phyloP scores from a whole-genome alignment of 2,888 invertebrate genomes.

The Dolichomitus sp. region DNA sequence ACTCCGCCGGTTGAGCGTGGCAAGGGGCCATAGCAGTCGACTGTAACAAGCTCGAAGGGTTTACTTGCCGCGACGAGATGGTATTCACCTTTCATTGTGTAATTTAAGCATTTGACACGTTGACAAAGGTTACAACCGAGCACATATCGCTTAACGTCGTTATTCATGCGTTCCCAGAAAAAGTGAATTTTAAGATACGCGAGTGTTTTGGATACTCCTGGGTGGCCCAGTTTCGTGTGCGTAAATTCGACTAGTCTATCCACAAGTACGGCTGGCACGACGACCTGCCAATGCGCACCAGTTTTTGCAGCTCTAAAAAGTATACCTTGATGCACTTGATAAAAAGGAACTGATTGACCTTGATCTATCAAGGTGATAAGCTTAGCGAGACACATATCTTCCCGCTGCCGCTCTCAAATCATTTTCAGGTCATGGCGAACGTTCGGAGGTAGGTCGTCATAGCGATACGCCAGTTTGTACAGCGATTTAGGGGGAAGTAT shows the following conservation, averaged over 20 bases:
- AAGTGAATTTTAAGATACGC: slow-evolving; percentile 31
- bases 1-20: slow-evolving; percentile 22
- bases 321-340: too few species aligned
- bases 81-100: slow-evolving; percentile 41
- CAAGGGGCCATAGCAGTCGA: slow-evolving; percentile 50
- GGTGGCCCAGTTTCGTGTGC: slow-evolving; percentile 28
- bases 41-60: slow-evolving; percentile 33
- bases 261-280: neutral
- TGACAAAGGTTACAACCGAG: slow-evolving; percentile 47
- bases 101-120: slow-evolving; percentile 24
- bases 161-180: slow-evolving; percentile 26
- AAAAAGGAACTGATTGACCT: too few species aligned
- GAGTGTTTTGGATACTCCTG: slow-evolving; percentile 40
- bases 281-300: neutral
- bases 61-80: slow-evolving; percentile 11
- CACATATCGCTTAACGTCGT: slow-evolving; percentile 22
- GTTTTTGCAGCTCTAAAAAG: too few species aligned
- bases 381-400: too few species aligned
- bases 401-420: too few species aligned
- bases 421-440: too few species aligned
- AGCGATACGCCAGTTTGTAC: too few species aligned
- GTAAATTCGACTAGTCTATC: neutral
- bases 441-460: too few species aligned
- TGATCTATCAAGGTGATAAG: too few species aligned
- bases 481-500: slow-evolving; percentile 36